Percentiles rank a stretch among this genome's conserved stretches.
Evolutionary conservation across 2,888 invertebrate genomes (phyloP).

Genomic region (Nemurella pictetii): DNA sequence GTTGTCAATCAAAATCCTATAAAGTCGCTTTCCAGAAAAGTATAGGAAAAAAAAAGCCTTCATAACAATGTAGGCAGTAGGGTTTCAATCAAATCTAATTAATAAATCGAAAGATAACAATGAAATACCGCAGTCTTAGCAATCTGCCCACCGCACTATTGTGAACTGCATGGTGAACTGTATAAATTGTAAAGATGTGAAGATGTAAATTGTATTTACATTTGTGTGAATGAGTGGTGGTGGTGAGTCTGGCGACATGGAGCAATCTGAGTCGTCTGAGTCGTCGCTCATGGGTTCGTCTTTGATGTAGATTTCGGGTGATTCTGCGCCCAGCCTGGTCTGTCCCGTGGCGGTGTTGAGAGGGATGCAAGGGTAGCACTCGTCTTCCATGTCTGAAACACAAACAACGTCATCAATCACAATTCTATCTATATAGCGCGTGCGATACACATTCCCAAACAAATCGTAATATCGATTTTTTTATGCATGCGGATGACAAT

Average conservation of each 20-base stretch:
- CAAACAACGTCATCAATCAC: slow-evolving; percentile 11
- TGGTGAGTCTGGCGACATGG: slow-evolving; percentile 39
- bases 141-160: background rate
- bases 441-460: no score
- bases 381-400: slow-evolving; percentile 77
- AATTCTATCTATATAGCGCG: no score
- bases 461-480: background rate
- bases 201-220: background rate
- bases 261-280: slow-evolving; percentile 39
- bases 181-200: background rate
- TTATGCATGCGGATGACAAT: background rate
- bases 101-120: background rate
- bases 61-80: no score
- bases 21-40: no score
- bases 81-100: no score
- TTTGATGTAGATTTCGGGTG: slow-evolving; percentile 60
- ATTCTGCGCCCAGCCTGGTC: slow-evolving; percentile 34
- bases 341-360: slow-evolving; percentile 61
- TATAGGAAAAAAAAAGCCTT: no score
- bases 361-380: slow-evolving; percentile 82
- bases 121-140: background rate
- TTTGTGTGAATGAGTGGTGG: slow-evolving; percentile 29
- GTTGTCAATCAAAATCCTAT: no score
- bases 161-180: background rate
- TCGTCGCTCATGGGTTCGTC: slow-evolving; percentile 77